These are phyloP conservation scores for Tragelaphus imberbis DNA, from an alignment of 2,113 vertebrate species.

Conservation along the genomic window DNA sequence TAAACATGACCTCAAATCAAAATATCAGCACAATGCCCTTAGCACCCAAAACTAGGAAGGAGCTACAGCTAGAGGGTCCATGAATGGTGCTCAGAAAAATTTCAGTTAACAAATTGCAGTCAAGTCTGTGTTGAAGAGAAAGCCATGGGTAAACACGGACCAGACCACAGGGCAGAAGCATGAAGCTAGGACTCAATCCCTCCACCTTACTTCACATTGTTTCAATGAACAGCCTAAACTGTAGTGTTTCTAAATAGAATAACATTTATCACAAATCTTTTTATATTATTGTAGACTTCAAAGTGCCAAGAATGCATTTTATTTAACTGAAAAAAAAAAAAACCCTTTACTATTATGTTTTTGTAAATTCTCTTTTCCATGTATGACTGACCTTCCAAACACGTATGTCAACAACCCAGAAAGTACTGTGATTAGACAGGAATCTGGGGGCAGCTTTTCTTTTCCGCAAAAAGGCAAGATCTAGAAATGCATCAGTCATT, in stretches of 20 bases:
- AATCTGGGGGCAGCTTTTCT: constrained; percentile 41
- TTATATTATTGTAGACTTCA: not conserved
- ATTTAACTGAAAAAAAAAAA: not conserved
- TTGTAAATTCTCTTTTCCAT: constrained; percentile 18
- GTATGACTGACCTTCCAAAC: constrained; percentile 61
- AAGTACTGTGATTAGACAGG: constrained; percentile 48
- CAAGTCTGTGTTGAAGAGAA: constrained; percentile 34
- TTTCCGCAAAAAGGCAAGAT: constrained; percentile 34
- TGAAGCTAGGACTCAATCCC: not conserved
- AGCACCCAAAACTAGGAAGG: not conserved
- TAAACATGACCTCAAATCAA: constrained; percentile 17
- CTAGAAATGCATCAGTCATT: constrained; percentile 75
- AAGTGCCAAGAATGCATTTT: constrained; percentile 24
- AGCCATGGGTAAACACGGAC: not conserved
- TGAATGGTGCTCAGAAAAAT: not conserved
- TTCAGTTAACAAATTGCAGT: constrained; percentile 4
- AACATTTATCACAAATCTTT: not conserved
- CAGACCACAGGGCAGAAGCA: not conserved
- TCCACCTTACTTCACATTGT: not conserved
- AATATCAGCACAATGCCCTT: not conserved
- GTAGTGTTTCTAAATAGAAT: not conserved
- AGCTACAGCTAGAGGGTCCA: not conserved
- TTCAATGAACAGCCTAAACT: not conserved
- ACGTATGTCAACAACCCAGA: constrained; percentile 54
- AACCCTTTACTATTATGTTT: not conserved